Evolutionary conservation across 2,113 vertebrate species (phyloP).

Genomic region (Elachura formosa): DNA sequence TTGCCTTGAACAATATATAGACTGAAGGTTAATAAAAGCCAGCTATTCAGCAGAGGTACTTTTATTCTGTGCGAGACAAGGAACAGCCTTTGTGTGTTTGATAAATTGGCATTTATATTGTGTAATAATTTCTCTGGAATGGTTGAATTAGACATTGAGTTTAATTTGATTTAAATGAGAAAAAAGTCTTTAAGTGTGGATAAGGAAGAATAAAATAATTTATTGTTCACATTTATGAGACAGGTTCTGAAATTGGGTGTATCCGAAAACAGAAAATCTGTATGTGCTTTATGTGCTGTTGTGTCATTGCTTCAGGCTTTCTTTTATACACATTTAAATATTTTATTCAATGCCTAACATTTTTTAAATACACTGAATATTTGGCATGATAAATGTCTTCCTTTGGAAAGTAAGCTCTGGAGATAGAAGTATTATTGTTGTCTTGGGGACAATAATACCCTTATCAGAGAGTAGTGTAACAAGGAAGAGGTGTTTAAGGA

Average conservation of each 20-base stretch:
- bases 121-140: not conserved
- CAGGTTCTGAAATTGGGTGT: not conserved
- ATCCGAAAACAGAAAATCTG: not conserved
- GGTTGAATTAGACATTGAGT: not conserved
- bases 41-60: not conserved
- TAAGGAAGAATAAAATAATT: not conserved
- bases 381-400: not conserved
- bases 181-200: not conserved
- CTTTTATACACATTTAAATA: not conserved
- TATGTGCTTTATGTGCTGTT: not conserved
- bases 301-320: not conserved
- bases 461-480: not conserved
- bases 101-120: not conserved
- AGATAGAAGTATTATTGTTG: not conserved
- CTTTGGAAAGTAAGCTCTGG: not conserved
- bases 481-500: not conserved
- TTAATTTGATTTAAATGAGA: not conserved
- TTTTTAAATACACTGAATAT: not conserved
- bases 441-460: not conserved
- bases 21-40: not conserved
- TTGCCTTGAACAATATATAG: not conserved
- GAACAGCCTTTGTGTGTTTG: not conserved
- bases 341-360: not conserved
- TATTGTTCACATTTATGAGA: not conserved
- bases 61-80: not conserved